These are phyloP conservation scores for Pristiophorus japonicus DNA, from an alignment of 2,113 vertebrate species.

Conservation along the genomic window DNA sequence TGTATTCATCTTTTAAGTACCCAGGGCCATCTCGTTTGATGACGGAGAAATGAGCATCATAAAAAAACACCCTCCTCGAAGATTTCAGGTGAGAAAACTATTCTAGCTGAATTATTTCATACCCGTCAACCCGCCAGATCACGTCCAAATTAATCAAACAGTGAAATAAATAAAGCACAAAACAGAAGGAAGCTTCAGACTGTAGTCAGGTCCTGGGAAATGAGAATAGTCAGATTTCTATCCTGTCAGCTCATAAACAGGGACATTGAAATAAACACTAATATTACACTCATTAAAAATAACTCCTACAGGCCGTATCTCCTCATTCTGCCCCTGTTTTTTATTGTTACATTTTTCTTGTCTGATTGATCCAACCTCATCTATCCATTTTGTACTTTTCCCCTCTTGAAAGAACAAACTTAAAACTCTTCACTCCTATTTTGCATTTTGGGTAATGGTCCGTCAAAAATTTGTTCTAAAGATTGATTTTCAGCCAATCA, in stretches of 20 bases:
- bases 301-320: background rate
- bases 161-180: background rate
- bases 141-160: background rate
- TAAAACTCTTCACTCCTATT: background rate
- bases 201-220: background rate
- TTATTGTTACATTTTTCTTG: background rate
- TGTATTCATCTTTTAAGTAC: conserved; percentile 44
- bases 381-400: background rate
- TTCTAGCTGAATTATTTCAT: background rate
- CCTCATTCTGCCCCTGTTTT: background rate
- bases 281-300: too few relatives aligned
- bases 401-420: background rate
- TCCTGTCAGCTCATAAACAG: background rate
- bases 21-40: conserved; percentile 47
- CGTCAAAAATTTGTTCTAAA: background rate
- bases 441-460: background rate
- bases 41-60: conserved; percentile 60
- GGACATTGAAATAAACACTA: background rate
- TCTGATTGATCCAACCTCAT: too few relatives aligned
- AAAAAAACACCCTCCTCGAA: conserved; percentile 61
- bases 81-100: conserved; percentile 56
- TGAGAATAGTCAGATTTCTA: background rate
- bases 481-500: background rate
- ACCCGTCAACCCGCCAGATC: background rate
- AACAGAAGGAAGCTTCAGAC: background rate